Conservation (phyloP, 2,888 invertebrate genomes). For the Pammene fasciana region DNA sequence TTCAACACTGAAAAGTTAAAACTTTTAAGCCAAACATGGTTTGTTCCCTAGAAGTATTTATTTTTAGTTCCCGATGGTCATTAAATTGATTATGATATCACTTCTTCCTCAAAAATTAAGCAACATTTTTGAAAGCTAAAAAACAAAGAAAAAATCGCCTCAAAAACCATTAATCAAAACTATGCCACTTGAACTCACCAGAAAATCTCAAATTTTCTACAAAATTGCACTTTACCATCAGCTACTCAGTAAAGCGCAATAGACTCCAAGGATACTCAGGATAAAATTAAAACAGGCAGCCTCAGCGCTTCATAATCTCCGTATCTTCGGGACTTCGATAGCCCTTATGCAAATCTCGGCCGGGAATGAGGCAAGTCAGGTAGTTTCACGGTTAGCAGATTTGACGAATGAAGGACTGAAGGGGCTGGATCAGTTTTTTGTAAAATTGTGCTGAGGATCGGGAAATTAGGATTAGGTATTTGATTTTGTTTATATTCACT, state of each 20-base stretch:
- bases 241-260: conserved; percentile 9
- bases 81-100: neutral
- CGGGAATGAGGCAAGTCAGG: conserved; percentile 27
- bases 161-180: too few species aligned
- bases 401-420: conserved; percentile 4
- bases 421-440: neutral
- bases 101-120: neutral
- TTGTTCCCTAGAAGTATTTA: too few species aligned
- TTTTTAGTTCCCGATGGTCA: too few species aligned
- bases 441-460: neutral
- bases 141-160: too few species aligned
- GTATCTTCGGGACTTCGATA: conserved; percentile 64
- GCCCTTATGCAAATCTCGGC: conserved; percentile 67
- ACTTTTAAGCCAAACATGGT: too few species aligned
- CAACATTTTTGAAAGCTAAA: too few species aligned
- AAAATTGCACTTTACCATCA: conserved; percentile 5
- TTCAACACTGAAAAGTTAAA: too few species aligned
- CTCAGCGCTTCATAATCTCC: conserved; percentile 64
- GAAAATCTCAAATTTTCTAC: neutral
- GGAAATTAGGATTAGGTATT: too few species aligned
- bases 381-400: conserved; percentile 19
- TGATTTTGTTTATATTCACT: too few species aligned
- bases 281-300: conserved; percentile 41
- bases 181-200: neutral
- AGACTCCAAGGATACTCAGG: conserved; percentile 23